Evolutionary conservation across 2,113 vertebrate species (phyloP), one percentile per base, ranked within the genome.

Genomic region (Lophotis ruficrista): DNA sequence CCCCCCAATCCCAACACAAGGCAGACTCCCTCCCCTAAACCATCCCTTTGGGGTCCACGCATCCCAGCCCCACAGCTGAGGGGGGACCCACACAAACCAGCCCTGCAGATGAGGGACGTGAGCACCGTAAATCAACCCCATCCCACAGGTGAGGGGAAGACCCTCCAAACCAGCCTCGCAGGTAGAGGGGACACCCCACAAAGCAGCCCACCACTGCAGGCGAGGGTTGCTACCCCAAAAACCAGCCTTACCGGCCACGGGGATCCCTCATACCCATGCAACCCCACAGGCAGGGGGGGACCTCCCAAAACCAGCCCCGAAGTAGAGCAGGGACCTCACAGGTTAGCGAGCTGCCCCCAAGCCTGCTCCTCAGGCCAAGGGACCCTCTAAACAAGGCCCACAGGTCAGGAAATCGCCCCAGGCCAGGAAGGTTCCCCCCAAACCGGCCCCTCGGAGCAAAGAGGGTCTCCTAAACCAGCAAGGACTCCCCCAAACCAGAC

Each of bases 241-340:
- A 18, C 20, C 33, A 24, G 19, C 10, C 37, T 24, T 4, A 14
- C 5, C 4, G 1, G 12, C 50, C n/a, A 19, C 1, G 8, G 33
- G 65, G 17, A 10, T 31, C 25, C 43, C 56, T 41, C 65, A 5
- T 7, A 81, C 25, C 33, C n/a, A 30, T 6, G 66, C 68, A 58
- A 31, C 10, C 28, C n/a, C 41, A 12, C 10, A 27, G 12, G 10
- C n/a, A 23, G 8, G 10, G 7, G 12, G 10, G 6, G 4, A 13
- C 5, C 10, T 12, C 22, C 24, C 48, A 22, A 56, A 47, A 47
- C 6, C n/a, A 48, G 35, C 10, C 35, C 19, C 6, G 6, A 35
- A 60, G 24, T 5, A 33, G 4, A 24, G 24, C 0, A 38, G 19
- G 22, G 11, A 24, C 17, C 30, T 8, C 37, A 24, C 1, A 16